Base-by-base conservation (phyloP, 92 coral and sea anemone genomes). In the Desmophyllum pertusum region DNA sequence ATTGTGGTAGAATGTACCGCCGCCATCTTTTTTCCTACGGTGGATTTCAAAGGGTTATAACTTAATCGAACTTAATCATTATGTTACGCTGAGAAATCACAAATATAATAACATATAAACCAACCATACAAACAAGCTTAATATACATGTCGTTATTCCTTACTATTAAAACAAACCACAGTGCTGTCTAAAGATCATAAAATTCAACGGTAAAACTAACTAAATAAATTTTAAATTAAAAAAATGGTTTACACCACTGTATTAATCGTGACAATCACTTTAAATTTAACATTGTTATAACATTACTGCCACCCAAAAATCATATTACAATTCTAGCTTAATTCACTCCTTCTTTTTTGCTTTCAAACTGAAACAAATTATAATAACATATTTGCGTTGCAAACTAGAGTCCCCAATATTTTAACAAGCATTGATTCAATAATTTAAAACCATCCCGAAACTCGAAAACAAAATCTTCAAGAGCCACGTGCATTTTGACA, bases 361-460 rank as follows among this genome's bases (percentile, higher is more conserved):
- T 42, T 75, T 53, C 25, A 62, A 78, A 63, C 72, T 78, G 73
- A 78, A 78, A 63, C 55, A 41, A n/a, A 8, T 27, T 78, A 62
- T 23, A 1, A 27, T 5, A 0, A 6, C 23, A 33, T 79, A 41
- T 78, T 41, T 40, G 75, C 75, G 33, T 80, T 36, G 75, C 74
- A 79, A 79, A 79, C 46, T 65, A 43, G 31, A 59, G 33, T 61
- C 30, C 64, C 74, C 72, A 78, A 39, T 39, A 61, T 39, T 25
- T 48, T n/a, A 33, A 68, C 41, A 69, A 31, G 64, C 81, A 70
- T 37, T 76, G 72, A 64, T 48, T 75, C 82, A 63, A 84, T 84
- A 62, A 57, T 65, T 53, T 63, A 43, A 63, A 83, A 59, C 72
- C 5, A 18, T n/a, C n/a, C 39, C 43, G 67, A 76, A 30, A 53